Base-by-base conservation (phyloP, 1,140 invertebrate species). In the Homalodisca vitripennis region DNA sequence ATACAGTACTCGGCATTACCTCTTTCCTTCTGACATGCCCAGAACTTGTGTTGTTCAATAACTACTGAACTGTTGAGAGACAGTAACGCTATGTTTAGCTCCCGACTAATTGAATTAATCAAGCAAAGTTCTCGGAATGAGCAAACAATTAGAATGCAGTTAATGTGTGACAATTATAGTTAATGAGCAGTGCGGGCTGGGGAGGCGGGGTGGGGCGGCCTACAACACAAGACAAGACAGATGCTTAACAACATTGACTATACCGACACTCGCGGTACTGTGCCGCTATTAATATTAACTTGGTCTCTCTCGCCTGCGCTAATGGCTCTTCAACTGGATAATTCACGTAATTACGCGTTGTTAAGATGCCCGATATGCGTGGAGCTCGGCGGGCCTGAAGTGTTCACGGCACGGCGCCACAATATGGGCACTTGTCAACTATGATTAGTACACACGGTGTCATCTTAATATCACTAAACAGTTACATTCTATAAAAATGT, bases 291-390 rank as follows among this genome's bases (percentile, higher is more conserved):
- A 67, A 67, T 67, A 67, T 67, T 67, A 67, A 67, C 66, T 57
- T n/a, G n/a, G n/a, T n/a, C 26, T 46, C 66, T 60, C 29, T 60
- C 66, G 48, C 48, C 48, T 67, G 47, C 46, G 53, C 53, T 67
- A 67, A 67, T 67, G 66, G 66, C 66, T 67, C 53, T 67, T 67
- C 66, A 67, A 67, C 66, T 67, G 47, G 66, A 67, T 67, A 67
- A 67, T 67, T 67, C 66, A 55, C 27, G 31, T 67, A 67, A 67
- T 67, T 67, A 67, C 20, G 55, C 66, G 29, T 55, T 20, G 34
- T 41, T 41, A 41, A 41, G 34, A 17, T 10, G 34, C 34, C n/a
- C 17, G 34, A 41, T 41, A 41, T 17, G 34, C 34, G 6, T n/a
- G n/a, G 17, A 6, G 34, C 34, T 41, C 6, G 6, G 17, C 34